These are phyloP conservation scores for Drosophila lacicola DNA, from an alignment of 2,888 invertebrate species.

Conservation along the genomic window DNA sequence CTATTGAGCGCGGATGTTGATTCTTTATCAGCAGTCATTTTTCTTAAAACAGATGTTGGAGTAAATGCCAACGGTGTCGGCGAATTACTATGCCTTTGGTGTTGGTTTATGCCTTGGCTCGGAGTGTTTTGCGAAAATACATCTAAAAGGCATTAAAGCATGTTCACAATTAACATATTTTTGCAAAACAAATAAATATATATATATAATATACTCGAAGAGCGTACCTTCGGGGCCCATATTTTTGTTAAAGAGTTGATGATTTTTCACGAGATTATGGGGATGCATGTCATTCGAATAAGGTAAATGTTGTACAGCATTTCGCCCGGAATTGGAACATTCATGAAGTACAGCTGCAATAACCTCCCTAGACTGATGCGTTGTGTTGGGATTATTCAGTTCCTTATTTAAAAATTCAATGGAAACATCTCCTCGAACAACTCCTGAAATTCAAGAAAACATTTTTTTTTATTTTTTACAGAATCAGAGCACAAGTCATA, in stretches of 20 bases:
- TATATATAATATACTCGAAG: no score
- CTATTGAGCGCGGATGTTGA: slow-evolving; percentile 71
- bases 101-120: slow-evolving; percentile 41
- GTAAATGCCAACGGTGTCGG: slow-evolving; percentile 94
- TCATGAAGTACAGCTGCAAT: slow-evolving; percentile 75
- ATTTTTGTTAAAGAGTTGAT: slow-evolving; percentile 37
- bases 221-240: slow-evolving; percentile 46
- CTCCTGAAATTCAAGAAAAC: slow-evolving; percentile 83
- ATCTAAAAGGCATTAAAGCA: slow-evolving; percentile 35
- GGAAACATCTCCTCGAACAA: slow-evolving; percentile 92
- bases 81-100: slow-evolving; percentile 84
- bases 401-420: slow-evolving; percentile 91
- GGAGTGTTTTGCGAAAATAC: slow-evolving; percentile 27
- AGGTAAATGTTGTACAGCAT: slow-evolving; percentile 23
- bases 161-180: no score
- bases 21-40: slow-evolving; percentile 97
- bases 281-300: slow-evolving; percentile 30
- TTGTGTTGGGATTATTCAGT: slow-evolving; percentile 86
- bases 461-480: not conserved
- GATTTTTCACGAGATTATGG: slow-evolving; percentile 27
- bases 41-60: slow-evolving; percentile 96
- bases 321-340: slow-evolving; percentile 39
- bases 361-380: slow-evolving; percentile 68
- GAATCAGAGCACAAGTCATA: no score
- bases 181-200: no score